Conservation (phyloP, 1,140 invertebrate species). For the Zaprionus capensis region DNA sequence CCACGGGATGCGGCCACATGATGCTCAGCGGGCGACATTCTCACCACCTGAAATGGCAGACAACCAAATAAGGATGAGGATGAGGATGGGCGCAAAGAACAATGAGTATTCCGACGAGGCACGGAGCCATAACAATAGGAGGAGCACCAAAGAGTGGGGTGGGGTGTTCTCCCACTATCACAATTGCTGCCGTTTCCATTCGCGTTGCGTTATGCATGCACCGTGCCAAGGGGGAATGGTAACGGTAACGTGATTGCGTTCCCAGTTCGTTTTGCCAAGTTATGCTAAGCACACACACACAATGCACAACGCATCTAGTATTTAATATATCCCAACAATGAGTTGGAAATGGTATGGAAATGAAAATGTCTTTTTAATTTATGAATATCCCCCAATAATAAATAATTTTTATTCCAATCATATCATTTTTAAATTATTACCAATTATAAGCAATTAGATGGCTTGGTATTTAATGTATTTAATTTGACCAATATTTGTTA, state of each 20-base stretch:
- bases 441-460: too few species aligned
- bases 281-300: conserved; percentile 49
- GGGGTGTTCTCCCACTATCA: background rate
- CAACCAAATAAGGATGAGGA: background rate
- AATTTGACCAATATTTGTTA: too few species aligned
- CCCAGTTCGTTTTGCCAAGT: conserved; percentile 40
- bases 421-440: too few species aligned
- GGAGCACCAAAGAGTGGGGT: background rate
- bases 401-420: too few species aligned
- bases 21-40: conserved; percentile 66
- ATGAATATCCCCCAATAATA: background rate
- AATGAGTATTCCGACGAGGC: conserved; percentile 23
- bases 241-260: background rate
- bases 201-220: conserved; percentile 14
- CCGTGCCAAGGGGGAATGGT: background rate
- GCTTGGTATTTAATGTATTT: background rate
- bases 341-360: background rate
- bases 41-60: conserved; percentile 58
- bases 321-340: background rate
- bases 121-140: conserved; percentile 26
- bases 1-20: conserved; percentile 42
- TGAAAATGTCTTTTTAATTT: background rate
- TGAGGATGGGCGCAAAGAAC: background rate
- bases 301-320: background rate
- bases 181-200: conserved; percentile 22